phyloP scores from a whole-genome alignment of 1,140 invertebrate species.

The Daktulosphaira vitifoliae region DNA sequence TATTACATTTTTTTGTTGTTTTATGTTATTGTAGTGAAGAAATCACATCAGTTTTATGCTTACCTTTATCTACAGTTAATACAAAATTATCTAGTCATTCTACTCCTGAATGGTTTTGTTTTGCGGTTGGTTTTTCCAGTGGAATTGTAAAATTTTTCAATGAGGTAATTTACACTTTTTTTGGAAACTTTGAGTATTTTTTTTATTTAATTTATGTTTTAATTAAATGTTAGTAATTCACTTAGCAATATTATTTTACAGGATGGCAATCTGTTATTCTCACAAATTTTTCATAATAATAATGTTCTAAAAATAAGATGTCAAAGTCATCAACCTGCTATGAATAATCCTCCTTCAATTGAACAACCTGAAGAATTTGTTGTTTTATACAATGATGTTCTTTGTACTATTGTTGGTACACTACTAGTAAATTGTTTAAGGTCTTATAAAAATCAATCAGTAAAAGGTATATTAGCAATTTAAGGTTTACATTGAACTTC shows the following conservation, averaged over 20 bases:
- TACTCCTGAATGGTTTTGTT: conserved; percentile 86
- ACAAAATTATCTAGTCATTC: conserved; percentile 54
- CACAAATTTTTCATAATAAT: conserved; percentile 77
- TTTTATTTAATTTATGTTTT: conserved; percentile 3
- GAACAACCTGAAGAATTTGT: conserved; percentile 61
- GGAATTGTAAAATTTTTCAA: conserved; percentile 83
- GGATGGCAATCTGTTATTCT: conserved; percentile 68
- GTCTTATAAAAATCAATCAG: conserved; percentile 19
- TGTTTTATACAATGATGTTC: conserved; percentile 7
- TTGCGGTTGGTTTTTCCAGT: conserved; percentile 74
- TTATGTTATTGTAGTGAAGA: conserved; percentile 45
- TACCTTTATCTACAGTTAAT: conserved; percentile 60
- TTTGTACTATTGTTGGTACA: conserved; percentile 27
- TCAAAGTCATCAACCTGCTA: conserved; percentile 56
- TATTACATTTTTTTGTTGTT: too few relatives aligned
- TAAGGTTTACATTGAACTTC: background rate
- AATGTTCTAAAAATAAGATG: conserved; percentile 71
- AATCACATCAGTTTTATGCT: conserved; percentile 50
- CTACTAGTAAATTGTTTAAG: conserved; percentile 6
- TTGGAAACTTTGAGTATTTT: background rate
- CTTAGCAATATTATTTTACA: conserved; percentile 42
- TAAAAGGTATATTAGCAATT: background rate
- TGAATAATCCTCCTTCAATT: conserved; percentile 47
- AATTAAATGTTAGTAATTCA: background rate
- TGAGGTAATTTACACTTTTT: conserved; percentile 49